Evolutionary conservation across 2,888 invertebrate species (phyloP).

Genomic region (Argyresthia goedartella): DNA sequence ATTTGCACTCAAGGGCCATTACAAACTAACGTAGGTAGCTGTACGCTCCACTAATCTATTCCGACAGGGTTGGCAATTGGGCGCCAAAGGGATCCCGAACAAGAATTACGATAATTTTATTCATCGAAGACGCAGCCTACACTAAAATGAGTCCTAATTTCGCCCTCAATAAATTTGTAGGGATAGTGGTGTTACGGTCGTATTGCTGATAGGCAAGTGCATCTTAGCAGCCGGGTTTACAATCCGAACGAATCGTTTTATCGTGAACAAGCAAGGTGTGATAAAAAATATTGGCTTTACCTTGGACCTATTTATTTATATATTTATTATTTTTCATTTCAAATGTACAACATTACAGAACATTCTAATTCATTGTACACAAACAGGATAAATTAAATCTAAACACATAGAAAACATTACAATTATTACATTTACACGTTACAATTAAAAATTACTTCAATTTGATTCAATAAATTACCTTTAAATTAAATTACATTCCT

Average conservation of each 20-base stretch:
- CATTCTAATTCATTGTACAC: no score
- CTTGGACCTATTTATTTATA: not conserved
- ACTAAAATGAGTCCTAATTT: conserved; percentile 19
- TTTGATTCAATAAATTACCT: no score
- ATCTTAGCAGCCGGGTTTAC: not conserved
- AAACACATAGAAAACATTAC: no score
- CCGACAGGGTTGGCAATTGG: not conserved
- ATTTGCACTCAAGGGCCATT: not conserved
- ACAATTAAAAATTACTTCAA: no score
- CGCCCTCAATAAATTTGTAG: conserved; percentile 8
- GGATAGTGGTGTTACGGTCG: not conserved
- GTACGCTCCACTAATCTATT: not conserved
- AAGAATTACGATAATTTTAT: conserved; percentile 38
- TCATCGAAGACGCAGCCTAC: conserved; percentile 24
- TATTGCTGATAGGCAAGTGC: not conserved
- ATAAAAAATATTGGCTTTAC: not conserved
- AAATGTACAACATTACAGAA: not conserved
- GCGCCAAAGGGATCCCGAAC: conserved; percentile 12
- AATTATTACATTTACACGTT: no score
- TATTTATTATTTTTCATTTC: not conserved
- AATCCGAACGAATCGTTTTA: not conserved
- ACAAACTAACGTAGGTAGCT: no score
- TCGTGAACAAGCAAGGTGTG: not conserved
- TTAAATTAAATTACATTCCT: no score
- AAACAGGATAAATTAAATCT: no score